Evolutionary conservation across 2,888 invertebrate species (phyloP).

Genomic region (Melinopterus prodromus): DNA sequence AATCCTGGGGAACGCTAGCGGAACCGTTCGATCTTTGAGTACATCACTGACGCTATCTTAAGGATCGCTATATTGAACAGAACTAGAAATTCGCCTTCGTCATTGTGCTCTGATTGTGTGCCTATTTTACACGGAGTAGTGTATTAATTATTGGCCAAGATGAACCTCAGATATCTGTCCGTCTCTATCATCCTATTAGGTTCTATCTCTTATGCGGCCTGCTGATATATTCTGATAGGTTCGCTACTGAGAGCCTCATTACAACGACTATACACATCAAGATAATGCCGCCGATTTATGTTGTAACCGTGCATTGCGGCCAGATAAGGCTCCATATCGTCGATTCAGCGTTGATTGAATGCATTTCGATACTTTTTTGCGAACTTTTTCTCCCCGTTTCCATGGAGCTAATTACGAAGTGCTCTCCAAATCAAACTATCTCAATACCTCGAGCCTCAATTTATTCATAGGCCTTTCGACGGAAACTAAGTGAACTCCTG

Average conservation of each 20-base stretch:
- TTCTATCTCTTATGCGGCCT: not conserved
- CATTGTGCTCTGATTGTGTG: not conserved
- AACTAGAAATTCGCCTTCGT: not conserved
- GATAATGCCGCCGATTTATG: not conserved
- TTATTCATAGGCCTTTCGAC: not conserved
- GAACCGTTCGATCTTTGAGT: too few relatives aligned
- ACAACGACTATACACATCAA: not conserved
- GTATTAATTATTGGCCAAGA: not conserved
- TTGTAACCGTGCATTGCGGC: not conserved
- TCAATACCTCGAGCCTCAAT: not conserved
- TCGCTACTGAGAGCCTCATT: not conserved
- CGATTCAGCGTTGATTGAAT: not conserved
- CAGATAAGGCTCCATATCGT: not conserved
- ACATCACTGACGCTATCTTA: too few relatives aligned
- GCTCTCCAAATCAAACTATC: not conserved
- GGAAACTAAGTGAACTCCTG: not conserved
- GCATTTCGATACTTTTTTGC: not conserved
- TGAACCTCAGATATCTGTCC: not conserved
- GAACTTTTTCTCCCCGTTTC: not conserved
- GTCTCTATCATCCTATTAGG: not conserved
- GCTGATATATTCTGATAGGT: not conserved
- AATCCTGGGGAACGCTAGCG: too few relatives aligned
- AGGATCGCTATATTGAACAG: not conserved
- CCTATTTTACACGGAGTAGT: not conserved
- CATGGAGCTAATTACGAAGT: not conserved